A percentile compares a stretch with the other conserved stretches of the same genome.
Conservation (phyloP, 2,113 vertebrate genomes). For the Condylura cristata region DNA sequence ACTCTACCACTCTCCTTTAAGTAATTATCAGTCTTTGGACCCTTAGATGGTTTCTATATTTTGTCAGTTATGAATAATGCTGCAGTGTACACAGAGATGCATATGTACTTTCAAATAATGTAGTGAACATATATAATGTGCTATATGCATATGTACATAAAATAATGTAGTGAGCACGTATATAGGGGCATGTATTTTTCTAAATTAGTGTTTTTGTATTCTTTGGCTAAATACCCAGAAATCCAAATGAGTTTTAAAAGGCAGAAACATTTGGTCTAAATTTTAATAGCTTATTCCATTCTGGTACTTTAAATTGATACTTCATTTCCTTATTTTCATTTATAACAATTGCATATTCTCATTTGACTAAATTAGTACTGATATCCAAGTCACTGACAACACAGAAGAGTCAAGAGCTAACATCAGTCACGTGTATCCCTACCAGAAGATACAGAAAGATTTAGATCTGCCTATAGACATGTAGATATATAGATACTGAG, state of each 20-base stretch:
- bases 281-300: not conserved
- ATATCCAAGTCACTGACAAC: not conserved
- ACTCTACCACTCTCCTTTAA: no score
- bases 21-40: no score
- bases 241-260: not conserved
- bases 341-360: not conserved
- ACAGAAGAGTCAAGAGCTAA: not conserved
- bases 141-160: no score
- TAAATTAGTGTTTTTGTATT: not conserved
- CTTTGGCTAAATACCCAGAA: not conserved
- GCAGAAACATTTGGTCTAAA: not conserved
- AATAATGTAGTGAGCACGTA: no score
- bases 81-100: no score
- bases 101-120: no score
- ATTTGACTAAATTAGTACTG: not conserved
- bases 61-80: no score
- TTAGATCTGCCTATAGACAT: not conserved
- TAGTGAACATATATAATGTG: no score
- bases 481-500: not conserved
- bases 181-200: no score
- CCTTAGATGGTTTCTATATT: no score
- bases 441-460: not conserved
- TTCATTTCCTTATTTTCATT: not conserved
- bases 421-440: not conserved
- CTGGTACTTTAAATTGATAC: not conserved